phyloP scores from a whole-genome alignment of 2,113 vertebrate genomes.

The Otocyon megalotis region DNA sequence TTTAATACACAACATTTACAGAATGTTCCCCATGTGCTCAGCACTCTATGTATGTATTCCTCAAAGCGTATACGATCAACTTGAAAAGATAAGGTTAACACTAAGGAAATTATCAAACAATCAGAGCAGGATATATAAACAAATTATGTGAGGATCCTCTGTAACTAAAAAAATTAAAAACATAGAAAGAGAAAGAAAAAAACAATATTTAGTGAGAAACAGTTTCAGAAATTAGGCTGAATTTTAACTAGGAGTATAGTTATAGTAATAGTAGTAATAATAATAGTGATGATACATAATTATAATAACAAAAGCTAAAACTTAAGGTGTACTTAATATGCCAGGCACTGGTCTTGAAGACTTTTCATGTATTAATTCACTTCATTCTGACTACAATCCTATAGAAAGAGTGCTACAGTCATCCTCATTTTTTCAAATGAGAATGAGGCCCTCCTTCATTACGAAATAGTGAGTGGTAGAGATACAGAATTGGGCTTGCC shows the following conservation, averaged over 20 bases:
- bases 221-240: not conserved
- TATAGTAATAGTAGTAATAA: not conserved
- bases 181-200: not conserved
- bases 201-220: not conserved
- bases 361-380: not conserved
- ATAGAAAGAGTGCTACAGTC: constrained; percentile 10
- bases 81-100: constrained; percentile 26
- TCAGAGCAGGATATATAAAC: not conserved
- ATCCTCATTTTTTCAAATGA: not conserved
- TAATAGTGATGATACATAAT: not conserved
- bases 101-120: not conserved
- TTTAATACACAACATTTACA: not conserved
- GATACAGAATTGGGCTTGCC: not conserved
- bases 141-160: not conserved
- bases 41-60: not conserved
- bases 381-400: not conserved
- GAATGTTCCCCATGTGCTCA: not conserved
- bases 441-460: not conserved
- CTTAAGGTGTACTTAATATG: not conserved
- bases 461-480: not conserved
- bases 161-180: not conserved
- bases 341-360: not conserved
- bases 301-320: not conserved
- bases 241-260: not conserved
- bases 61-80: constrained; percentile 3